Evolutionary conservation across 2,888 invertebrate genomes (phyloP).

Genomic region (Agonopterix arenella): DNA sequence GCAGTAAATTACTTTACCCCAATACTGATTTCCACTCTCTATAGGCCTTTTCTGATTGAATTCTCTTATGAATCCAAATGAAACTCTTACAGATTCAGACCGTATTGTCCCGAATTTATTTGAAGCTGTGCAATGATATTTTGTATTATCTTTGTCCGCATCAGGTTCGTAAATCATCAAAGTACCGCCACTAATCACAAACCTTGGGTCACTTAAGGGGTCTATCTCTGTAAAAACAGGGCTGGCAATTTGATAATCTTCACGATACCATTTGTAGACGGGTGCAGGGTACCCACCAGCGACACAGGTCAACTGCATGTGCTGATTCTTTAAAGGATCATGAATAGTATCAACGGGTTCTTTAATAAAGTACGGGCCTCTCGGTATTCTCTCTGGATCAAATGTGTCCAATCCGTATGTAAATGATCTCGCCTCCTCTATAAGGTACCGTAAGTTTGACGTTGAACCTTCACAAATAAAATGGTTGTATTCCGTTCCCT

Average conservation of each 20-base stretch:
- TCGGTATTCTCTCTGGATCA: conserved; percentile 87
- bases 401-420: conserved; percentile 90
- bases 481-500: conserved; percentile 84
- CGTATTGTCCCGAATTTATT: conserved; percentile 93
- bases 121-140: conserved; percentile 94
- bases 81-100: conserved; percentile 90
- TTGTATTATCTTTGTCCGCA: conserved; percentile 87
- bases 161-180: conserved; percentile 92
- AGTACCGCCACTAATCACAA: conserved; percentile 93
- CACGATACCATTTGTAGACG: conserved; percentile 92
- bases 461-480: conserved; percentile 94
- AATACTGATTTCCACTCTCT: conserved; percentile 92
- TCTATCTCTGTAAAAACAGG: conserved; percentile 85
- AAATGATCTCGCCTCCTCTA: conserved; percentile 86
- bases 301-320: conserved; percentile 87
- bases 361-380: conserved; percentile 92
- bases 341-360: conserved; percentile 91
- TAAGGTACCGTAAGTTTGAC: conserved; percentile 81
- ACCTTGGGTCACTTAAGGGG: conserved; percentile 84
- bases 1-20: conserved; percentile 95
- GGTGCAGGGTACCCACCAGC: conserved; percentile 94
- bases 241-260: conserved; percentile 89
- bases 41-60: conserved; percentile 91
- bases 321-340: conserved; percentile 86
- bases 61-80: conserved; percentile 93